Evolutionary conservation across 2,888 invertebrate species (phyloP), one percentile per base, ranked within the genome.

Genomic region (Charanyca ferruginea): DNA sequence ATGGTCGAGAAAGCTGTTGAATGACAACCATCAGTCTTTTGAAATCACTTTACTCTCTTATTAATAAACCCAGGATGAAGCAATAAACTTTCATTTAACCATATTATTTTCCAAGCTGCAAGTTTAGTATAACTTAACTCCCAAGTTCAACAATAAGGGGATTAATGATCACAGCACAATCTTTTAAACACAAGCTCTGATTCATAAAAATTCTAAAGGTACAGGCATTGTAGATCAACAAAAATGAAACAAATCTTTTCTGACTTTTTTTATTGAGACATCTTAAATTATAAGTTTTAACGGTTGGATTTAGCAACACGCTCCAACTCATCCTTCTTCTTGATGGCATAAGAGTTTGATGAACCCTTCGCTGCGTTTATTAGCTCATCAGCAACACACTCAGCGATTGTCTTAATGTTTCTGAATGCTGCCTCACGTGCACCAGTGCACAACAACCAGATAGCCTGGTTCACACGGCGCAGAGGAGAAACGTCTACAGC

Each of bases 261-360:
- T 7, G 48, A 47, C 35, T 58, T 70, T 82, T 84, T 85, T 86
- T 86, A 81, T 84, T 84, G 73, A 80, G 80, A 85, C 73, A 68
- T 73, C 86, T 85, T 88, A 87, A 68, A 80, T 77, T 81, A 82
- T 58, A 79, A 64, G 63, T 76, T 67, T 98, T 99, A 99, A 98
- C 99, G 98, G 97, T 99, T 99, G 95, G 99, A 99, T 96, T 99
- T 99, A 92, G 99, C 99, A 86, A 99, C 99, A 97, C 99, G 98
- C 96, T 99, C 99, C 95, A 99, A 97, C 96, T 99, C 99, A 95
- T 99, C 99, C 96, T 99, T 99, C 97, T 99, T 99, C 97, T 99
- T 99, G 96, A 99, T 99, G 85, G 99, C 99, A 90, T 99, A 99
- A 44, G 99, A 99, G 96, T 99, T 99, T 76, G 99, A 99, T 77